phyloP scores from a whole-genome alignment of 2,888 invertebrate species.

The Agrotis clavis region DNA sequence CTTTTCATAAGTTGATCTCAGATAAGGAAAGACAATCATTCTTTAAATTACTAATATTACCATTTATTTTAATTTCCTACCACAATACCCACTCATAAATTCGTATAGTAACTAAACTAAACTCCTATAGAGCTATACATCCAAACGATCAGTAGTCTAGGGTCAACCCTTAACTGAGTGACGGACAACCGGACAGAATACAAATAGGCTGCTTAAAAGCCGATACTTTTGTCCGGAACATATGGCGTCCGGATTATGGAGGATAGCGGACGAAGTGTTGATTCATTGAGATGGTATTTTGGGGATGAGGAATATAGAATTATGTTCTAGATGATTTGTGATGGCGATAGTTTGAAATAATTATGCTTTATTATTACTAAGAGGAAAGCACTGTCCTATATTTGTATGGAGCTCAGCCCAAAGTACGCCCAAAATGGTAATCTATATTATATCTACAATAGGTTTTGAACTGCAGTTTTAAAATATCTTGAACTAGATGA shows the following conservation, averaged over 20 bases:
- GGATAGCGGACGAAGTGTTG: slow-evolving; percentile 15
- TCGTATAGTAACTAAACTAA: background rate
- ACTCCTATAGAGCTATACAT: background rate
- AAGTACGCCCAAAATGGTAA: too few species aligned
- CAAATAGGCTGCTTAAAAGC: slow-evolving; percentile 39
- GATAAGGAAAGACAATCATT: too few species aligned
- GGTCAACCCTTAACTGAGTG: slow-evolving; percentile 43
- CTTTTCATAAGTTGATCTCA: too few species aligned
- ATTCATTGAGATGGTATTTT: slow-evolving; percentile 40
- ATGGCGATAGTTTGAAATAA: background rate
- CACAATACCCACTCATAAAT: background rate
- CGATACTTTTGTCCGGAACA: slow-evolving; percentile 27
- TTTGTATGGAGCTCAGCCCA: too few species aligned
- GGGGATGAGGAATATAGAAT: background rate
- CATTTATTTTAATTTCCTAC: background rate
- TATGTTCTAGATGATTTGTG: slow-evolving; percentile 1
- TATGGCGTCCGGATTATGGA: slow-evolving; percentile 32
- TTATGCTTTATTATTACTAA: background rate
- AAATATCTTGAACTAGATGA: too few species aligned
- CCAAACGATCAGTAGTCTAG: slow-evolving; percentile 15
- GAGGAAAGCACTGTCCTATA: background rate
- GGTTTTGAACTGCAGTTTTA: too few species aligned
- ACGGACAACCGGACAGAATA: slow-evolving; percentile 36
- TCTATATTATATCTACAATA: too few species aligned
- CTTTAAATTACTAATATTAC: too few species aligned